These are phyloP conservation scores for Chunga burmeisteri DNA, from an alignment of 2,113 vertebrate species.

Conservation along the genomic window DNA sequence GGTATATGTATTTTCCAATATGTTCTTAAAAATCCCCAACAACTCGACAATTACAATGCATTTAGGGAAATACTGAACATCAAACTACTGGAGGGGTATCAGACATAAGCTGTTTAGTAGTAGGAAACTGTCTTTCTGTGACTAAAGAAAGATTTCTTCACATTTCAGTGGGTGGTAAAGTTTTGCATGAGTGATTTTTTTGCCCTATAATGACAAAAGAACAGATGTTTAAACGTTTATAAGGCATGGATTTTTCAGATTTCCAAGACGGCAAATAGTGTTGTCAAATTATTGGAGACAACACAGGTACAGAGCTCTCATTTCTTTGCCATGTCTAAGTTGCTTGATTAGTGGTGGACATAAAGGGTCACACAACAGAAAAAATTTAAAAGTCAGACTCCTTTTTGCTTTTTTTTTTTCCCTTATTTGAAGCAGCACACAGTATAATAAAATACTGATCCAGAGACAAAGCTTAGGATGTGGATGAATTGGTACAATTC, in stretches of 20 bases:
- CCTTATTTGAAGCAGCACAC: not conserved
- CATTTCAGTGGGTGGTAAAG: not conserved
- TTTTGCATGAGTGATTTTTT: not conserved
- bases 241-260: not conserved
- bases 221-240: not conserved
- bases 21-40: not conserved
- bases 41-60: not conserved
- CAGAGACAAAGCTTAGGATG: not conserved
- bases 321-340: not conserved
- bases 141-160: not conserved
- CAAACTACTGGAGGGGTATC: not conserved
- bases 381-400: not conserved
- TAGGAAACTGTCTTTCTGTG: not conserved
- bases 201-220: not conserved
- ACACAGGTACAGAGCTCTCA: not conserved
- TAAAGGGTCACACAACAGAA: not conserved
- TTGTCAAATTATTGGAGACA: not conserved
- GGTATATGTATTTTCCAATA: not conserved
- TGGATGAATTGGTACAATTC: not conserved
- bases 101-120: not conserved
- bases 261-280: not conserved
- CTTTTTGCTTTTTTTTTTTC: not conserved
- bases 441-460: not conserved
- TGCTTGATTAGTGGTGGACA: not conserved
- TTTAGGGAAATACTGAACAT: not conserved